These are phyloP conservation scores for Nesoenas mayeri DNA, from an alignment of 2,113 vertebrate genomes.

Conservation along the genomic window DNA sequence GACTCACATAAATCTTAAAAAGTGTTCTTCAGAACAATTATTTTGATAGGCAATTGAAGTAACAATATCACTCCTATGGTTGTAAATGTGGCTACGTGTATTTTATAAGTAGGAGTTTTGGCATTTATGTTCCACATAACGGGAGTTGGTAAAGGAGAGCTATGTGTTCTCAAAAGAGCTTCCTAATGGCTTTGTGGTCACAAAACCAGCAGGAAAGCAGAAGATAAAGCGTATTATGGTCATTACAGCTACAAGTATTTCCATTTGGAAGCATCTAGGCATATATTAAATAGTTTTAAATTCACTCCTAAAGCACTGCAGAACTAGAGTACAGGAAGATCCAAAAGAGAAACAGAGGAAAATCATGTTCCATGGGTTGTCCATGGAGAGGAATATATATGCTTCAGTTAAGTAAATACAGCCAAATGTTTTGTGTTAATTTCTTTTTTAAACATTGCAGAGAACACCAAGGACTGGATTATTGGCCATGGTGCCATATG, in stretches of 20 bases:
- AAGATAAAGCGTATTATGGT: not conserved
- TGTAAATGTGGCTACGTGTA: fast-evolving
- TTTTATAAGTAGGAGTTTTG: not conserved
- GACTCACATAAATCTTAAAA: not conserved
- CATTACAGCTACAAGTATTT: not conserved
- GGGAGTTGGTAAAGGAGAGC: not conserved
- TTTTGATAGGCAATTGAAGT: not conserved
- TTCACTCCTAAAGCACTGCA: not conserved
- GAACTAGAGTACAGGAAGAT: not conserved
- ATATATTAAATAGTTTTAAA: not conserved
- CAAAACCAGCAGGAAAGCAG: not conserved
- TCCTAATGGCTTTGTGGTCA: not conserved
- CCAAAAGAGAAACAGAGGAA: not conserved
- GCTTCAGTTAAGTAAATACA: not conserved
- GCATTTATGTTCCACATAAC: not conserved
- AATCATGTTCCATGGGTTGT: not conserved
- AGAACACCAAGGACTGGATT: not conserved
- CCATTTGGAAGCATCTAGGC: not conserved
- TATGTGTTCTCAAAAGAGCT: not conserved
- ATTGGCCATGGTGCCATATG: not conserved
- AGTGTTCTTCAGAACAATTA: not conserved
- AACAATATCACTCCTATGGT: not conserved
- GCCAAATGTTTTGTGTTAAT: not conserved
- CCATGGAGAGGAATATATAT: not conserved
- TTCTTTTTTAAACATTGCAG: not conserved